These are phyloP conservation scores for Oncorhynchus keta DNA, from an alignment of 2,113 vertebrate genomes.

Conservation along the genomic window DNA sequence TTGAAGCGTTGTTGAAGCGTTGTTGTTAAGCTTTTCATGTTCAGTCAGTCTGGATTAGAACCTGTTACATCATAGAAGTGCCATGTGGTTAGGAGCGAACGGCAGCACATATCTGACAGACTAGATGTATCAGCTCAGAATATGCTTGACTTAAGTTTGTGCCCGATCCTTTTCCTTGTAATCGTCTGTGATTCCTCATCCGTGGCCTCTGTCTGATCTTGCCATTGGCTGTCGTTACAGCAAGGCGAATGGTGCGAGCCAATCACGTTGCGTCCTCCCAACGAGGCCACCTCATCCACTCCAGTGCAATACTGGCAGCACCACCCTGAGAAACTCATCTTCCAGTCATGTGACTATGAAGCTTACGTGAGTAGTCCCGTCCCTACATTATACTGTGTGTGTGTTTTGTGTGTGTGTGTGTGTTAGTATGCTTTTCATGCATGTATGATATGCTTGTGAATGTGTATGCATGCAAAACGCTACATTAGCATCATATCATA, in stretches of 20 bases:
- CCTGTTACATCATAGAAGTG: slow-evolving; percentile 20
- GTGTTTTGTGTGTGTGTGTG: slow-evolving; percentile 10
- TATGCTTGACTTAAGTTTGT: background rate
- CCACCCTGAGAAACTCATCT: slow-evolving; percentile 98
- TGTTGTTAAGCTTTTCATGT: slow-evolving; percentile 6
- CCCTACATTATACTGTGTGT: background rate
- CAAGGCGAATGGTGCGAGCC: slow-evolving; percentile 99
- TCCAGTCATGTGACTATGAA: slow-evolving; percentile 98
- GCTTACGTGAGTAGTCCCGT: slow-evolving; percentile 92
- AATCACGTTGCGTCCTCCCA: slow-evolving; percentile 94
- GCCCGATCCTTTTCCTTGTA: slow-evolving; percentile 1
- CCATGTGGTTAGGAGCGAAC: background rate
- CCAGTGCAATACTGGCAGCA: slow-evolving; percentile 99
- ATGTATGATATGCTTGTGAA: no score
- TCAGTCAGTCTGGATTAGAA: slow-evolving; percentile 9
- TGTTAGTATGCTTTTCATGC: background rate
- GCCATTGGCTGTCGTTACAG: slow-evolving; percentile 76
- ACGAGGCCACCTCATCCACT: slow-evolving; percentile 95
- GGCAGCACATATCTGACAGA: slow-evolving; percentile 6
- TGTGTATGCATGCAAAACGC: background rate
- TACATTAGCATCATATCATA: background rate
- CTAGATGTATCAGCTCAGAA: slow-evolving; percentile 18
- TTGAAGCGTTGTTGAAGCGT: slow-evolving; percentile 19
- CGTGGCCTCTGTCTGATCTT: slow-evolving; percentile 21
- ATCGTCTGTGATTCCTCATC: slow-evolving; percentile 5